These are phyloP conservation scores for Myanophis thanlyinensis DNA, from an alignment of 2,113 vertebrate genomes.

Conservation along the genomic window DNA sequence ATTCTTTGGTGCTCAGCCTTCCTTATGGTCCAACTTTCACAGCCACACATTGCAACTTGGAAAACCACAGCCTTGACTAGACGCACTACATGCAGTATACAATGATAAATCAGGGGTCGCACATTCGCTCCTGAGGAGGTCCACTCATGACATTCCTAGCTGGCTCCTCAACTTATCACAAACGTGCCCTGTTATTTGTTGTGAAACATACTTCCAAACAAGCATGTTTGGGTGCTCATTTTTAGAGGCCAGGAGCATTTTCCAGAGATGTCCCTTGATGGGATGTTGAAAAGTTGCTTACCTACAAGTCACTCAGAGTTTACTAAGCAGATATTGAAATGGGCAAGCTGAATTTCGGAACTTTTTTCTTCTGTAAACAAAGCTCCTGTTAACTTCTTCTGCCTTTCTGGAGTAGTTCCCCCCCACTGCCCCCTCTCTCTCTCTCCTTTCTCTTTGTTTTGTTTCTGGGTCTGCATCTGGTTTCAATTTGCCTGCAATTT, in stretches of 20 bases:
- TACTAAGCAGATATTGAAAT: conserved; percentile 21
- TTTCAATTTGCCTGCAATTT: conserved; percentile 74
- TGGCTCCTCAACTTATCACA: background rate
- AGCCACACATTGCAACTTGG: too few species aligned
- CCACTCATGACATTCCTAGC: background rate
- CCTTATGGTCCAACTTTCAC: too few species aligned
- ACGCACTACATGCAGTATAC: background rate
- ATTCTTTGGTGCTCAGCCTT: too few species aligned
- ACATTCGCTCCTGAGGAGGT: background rate
- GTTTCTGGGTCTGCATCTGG: conserved; percentile 51
- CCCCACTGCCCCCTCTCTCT: too few species aligned
- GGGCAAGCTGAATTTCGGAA: conserved; percentile 14
- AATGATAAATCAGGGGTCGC: background rate
- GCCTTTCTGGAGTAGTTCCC: background rate
- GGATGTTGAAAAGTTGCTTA: conserved; percentile 40
- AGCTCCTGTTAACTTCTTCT: conserved; percentile 54
- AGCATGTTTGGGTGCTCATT: background rate
- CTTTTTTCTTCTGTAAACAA: conserved; percentile 39
- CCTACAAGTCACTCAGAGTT: background rate
- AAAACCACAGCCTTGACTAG: too few species aligned
- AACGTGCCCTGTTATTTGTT: background rate
- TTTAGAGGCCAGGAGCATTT: background rate
- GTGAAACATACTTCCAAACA: background rate
- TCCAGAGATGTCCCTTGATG: background rate
- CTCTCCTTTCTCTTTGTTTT: background rate